Conservation (phyloP, 2,888 invertebrate genomes). For the Melinaea marsaeus region DNA sequence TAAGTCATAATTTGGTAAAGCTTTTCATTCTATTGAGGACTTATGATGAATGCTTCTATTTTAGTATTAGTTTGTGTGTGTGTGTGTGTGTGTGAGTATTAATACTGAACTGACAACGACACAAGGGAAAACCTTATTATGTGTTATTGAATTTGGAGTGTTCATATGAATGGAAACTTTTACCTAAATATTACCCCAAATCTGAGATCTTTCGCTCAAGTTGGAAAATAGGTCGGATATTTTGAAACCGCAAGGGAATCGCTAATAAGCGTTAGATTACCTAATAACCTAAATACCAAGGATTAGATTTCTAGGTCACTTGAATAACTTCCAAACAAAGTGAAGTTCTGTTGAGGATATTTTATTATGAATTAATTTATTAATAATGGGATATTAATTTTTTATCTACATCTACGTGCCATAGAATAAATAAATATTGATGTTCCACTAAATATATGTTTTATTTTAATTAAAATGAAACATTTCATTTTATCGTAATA, state of each 20-base stretch:
- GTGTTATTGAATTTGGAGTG: not conserved
- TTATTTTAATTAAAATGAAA: too few species aligned
- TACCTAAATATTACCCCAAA: constrained; percentile 4
- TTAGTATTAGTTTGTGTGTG: not conserved
- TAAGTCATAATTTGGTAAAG: too few species aligned
- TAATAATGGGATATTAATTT: too few species aligned
- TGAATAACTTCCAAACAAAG: constrained; percentile 28
- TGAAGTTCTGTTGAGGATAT: not conserved
- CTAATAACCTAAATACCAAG: constrained; percentile 24
- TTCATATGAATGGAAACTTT: not conserved
- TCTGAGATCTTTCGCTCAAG: constrained; percentile 2
- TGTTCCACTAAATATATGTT: too few species aligned
- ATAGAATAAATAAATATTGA: too few species aligned
- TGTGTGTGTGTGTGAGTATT: not conserved
- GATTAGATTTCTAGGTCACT: constrained; percentile 20
- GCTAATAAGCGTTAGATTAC: constrained; percentile 22
- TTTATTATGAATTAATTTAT: not conserved
- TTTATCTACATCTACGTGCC: too few species aligned
- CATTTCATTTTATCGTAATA: too few species aligned
- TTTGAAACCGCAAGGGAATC: constrained; percentile 18
- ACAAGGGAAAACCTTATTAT: constrained; percentile 5
- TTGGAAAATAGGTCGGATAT: constrained; percentile 10
- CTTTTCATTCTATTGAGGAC: too few species aligned
- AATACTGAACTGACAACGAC: not conserved
- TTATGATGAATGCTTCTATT: not conserved